Conservation (phyloP, 2,797 vertebrate species). For the Hoplostethus atlanticus region DNA sequence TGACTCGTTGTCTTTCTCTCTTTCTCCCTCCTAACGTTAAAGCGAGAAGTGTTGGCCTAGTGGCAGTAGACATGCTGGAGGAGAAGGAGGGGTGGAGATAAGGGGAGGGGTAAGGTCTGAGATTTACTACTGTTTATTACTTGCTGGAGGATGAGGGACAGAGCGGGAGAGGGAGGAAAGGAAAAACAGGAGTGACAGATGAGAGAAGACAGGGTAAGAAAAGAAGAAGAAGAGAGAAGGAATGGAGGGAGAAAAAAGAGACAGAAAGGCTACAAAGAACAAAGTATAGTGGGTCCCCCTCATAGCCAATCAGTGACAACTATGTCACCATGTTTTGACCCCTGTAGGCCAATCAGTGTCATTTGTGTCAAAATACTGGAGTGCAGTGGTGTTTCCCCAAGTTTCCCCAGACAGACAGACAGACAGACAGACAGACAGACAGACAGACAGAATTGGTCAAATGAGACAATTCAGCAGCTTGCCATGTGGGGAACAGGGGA, state of each 20-base stretch:
- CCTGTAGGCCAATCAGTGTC: too few species aligned
- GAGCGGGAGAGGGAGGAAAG: not conserved
- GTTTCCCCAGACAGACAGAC: not conserved
- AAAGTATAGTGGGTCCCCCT: too few species aligned
- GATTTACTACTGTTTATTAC: slow-evolving; percentile 65
- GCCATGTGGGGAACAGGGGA: slow-evolving; percentile 67
- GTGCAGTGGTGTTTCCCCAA: too few species aligned
- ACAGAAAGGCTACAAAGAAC: not conserved
- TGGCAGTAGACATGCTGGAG: slow-evolving; percentile 15
- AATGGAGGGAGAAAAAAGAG: not conserved
- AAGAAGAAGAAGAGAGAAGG: not conserved
- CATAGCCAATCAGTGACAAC: too few species aligned
- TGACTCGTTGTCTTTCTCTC: not conserved
- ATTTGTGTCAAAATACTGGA: too few species aligned
- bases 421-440: not conserved
- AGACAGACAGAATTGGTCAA: slow-evolving; percentile 49
- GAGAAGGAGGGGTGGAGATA: slow-evolving; percentile 45
- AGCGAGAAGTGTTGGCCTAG: slow-evolving; percentile 21
- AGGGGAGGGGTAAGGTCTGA: slow-evolving; percentile 46
- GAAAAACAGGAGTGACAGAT: not conserved
- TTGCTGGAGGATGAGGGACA: slow-evolving; percentile 45
- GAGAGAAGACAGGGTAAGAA: not conserved
- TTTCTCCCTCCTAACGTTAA: slow-evolving; percentile 1
- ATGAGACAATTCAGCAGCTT: slow-evolving; percentile 61
- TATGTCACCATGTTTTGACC: too few species aligned